Evolutionary conservation across 2,113 vertebrate genomes (phyloP).

Genomic region (Lepisosteus oculatus): DNA sequence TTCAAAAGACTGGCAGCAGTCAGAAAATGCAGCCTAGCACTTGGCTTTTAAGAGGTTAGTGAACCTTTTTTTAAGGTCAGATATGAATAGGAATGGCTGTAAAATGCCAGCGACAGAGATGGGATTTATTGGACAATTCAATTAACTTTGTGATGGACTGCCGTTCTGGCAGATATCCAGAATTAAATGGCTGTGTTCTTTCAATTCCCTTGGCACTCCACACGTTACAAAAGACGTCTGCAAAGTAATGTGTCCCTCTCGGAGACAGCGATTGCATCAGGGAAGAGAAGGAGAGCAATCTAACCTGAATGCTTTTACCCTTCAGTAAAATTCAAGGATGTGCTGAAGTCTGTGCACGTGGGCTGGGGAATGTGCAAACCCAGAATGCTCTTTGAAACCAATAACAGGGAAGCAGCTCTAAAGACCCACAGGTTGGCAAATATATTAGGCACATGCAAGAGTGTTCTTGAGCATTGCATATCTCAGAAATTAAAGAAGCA

Average conservation of each 20-base stretch:
- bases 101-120: conserved; percentile 14
- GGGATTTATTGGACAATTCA: conserved; percentile 56
- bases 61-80: background rate
- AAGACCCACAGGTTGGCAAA: too few relatives aligned
- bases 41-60: background rate
- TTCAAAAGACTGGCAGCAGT: too few relatives aligned
- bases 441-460: too few relatives aligned
- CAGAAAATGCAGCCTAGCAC: background rate
- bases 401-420: too few relatives aligned
- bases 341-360: background rate
- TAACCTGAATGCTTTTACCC: background rate
- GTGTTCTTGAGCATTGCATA: too few relatives aligned
- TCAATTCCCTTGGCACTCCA: conserved; percentile 53
- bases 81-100: background rate
- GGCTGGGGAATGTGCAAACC: too few relatives aligned
- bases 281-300: background rate
- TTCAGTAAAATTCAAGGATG: background rate
- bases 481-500: too few relatives aligned
- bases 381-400: too few relatives aligned
- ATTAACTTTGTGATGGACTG: conserved; percentile 50
- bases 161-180: conserved; percentile 47
- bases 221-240: background rate
- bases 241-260: background rate
- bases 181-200: conserved; percentile 51
- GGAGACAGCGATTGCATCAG: background rate